Conservation (phyloP, 1,140 invertebrate species). For the Agrilus planipennis region DNA sequence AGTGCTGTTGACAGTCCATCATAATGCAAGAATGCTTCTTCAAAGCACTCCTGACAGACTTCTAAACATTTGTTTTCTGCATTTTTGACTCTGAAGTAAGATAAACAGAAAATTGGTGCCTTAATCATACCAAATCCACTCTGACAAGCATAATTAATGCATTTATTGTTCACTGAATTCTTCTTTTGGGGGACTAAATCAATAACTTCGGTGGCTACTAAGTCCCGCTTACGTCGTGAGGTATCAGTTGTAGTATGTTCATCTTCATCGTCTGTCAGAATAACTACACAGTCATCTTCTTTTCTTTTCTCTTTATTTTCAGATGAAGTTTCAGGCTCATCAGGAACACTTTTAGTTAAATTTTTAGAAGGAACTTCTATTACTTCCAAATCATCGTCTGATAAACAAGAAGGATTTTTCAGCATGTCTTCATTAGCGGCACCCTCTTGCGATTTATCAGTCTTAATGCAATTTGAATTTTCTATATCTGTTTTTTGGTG, state of each 20-base stretch:
- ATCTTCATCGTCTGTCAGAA: slow-evolving; percentile 14
- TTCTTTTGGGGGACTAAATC: slow-evolving; percentile 20
- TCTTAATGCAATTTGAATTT: too few species aligned
- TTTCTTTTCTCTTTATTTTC: background rate
- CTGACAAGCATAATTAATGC: slow-evolving; percentile 41
- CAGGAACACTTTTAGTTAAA: background rate
- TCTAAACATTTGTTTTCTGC: slow-evolving; percentile 35
- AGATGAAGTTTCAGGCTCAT: background rate
- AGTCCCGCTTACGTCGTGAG: background rate
- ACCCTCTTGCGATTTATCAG: too few species aligned
- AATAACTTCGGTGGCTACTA: slow-evolving; percentile 20
- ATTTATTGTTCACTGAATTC: slow-evolving; percentile 30
- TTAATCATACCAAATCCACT: slow-evolving; percentile 33
- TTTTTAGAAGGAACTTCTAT: background rate
- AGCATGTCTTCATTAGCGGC: slow-evolving; percentile 1
- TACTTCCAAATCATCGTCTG: slow-evolving; percentile 4
- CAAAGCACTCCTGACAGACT: slow-evolving; percentile 39
- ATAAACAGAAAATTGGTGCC: slow-evolving; percentile 40
- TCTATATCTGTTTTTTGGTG: background rate
- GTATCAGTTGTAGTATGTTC: slow-evolving; percentile 1
- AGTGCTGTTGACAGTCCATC: slow-evolving; percentile 31
- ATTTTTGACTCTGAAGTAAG: slow-evolving; percentile 38
- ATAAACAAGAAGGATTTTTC: too few species aligned
- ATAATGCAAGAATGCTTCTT: slow-evolving; percentile 27
- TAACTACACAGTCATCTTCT: slow-evolving; percentile 12